Evolutionary conservation across 2,797 vertebrate species (phyloP).

Genomic region (Myotis vivesi): DNA sequence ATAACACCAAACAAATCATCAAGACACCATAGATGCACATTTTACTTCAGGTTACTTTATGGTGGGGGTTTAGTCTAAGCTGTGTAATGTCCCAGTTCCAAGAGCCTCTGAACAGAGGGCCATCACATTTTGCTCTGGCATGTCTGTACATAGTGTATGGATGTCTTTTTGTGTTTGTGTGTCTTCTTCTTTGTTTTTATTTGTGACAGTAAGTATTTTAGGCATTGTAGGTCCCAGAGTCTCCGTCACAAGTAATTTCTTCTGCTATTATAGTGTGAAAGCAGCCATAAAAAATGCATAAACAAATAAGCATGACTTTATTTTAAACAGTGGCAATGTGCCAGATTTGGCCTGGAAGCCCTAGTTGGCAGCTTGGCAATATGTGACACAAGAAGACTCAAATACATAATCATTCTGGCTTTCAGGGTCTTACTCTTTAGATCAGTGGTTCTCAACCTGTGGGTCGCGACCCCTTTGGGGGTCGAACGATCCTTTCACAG

Average conservation of each 20-base stretch:
- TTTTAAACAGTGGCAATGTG: background rate
- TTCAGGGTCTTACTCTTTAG: background rate
- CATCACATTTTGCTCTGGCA: background rate
- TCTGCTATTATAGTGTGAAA: background rate
- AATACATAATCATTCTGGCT: background rate
- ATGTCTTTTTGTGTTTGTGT: background rate
- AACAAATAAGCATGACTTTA: background rate
- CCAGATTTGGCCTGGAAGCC: background rate
- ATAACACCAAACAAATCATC: background rate
- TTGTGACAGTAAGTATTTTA: constrained; percentile 18
- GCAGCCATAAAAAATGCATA: background rate
- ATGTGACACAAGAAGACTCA: background rate
- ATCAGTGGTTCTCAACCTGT: too few species aligned
- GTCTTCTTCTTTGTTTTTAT: background rate
- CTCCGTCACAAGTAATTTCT: background rate
- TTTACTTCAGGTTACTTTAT: background rate
- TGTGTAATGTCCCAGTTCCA: background rate
- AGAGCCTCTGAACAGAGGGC: background rate
- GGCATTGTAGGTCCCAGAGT: background rate
- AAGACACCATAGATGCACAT: background rate
- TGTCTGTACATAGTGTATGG: background rate
- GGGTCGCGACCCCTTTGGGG: too few species aligned
- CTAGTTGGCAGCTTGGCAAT: background rate
- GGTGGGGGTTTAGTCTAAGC: background rate
- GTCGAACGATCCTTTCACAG: too few species aligned